Percentiles rank a stretch among this genome's conserved stretches.
These are phyloP conservation scores for Liasis olivaceus DNA, from an alignment of 2,797 vertebrate genomes.

Conservation along the genomic window DNA sequence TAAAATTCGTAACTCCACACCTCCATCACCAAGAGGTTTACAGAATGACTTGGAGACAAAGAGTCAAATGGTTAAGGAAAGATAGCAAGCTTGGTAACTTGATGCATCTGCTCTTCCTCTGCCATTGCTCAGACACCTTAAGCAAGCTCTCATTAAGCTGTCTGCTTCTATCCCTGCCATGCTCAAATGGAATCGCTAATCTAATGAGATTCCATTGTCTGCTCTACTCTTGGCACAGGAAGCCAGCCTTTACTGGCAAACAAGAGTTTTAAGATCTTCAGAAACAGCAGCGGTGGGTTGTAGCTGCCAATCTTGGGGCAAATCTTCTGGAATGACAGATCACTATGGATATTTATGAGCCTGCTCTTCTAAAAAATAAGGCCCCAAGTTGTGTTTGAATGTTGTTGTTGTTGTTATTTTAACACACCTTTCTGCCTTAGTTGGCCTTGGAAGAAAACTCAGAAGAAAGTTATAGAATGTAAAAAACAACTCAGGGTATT, in stretches of 20 bases:
- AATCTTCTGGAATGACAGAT: neutral
- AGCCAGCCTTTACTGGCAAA: neutral
- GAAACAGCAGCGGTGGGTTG: neutral
- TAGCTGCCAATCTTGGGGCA: neutral
- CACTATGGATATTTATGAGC: neutral
- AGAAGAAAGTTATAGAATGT: neutral
- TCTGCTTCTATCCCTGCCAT: neutral
- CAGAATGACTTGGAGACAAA: neutral
- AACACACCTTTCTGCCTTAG: neutral
- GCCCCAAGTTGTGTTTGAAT: neutral
- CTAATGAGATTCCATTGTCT: conserved; percentile 15
- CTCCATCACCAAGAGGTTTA: neutral
- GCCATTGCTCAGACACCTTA: neutral
- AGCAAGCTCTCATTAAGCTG: conserved; percentile 1
- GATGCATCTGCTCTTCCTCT: neutral
- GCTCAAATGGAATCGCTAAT: conserved; percentile 10
- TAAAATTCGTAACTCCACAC: neutral
- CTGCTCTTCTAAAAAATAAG: neutral
- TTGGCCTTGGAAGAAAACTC: neutral
- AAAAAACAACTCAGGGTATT: neutral
- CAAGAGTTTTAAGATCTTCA: neutral
- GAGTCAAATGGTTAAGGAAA: neutral
- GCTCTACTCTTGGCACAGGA: neutral
- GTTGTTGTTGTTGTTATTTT: neutral
- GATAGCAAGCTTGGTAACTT: neutral